phyloP scores from a whole-genome alignment of 2,888 invertebrate genomes.

The Rhingia rostrata region DNA sequence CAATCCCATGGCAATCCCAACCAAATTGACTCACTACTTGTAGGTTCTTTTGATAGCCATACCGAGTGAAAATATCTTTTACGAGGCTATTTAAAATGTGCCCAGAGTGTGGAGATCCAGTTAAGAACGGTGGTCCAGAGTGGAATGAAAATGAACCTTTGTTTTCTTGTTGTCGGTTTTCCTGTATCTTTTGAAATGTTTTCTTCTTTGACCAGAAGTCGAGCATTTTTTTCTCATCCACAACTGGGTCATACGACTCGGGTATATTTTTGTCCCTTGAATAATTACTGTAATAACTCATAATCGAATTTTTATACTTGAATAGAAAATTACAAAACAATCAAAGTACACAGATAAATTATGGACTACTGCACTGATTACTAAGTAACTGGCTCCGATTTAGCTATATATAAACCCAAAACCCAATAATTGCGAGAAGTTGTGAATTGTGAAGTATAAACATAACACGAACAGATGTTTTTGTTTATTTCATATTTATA shows the following conservation, averaged over 20 bases:
- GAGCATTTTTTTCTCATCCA: conserved; percentile 91
- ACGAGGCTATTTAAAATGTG: conserved; percentile 97
- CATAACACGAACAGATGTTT: too few relatives aligned
- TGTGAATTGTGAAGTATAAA: not conserved
- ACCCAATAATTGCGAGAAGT: not conserved
- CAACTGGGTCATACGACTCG: conserved; percentile 24
- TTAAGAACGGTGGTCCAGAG: conserved; percentile 98
- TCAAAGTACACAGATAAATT: not conserved
- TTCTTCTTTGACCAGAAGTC: conserved; percentile 93
- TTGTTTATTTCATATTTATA: not conserved
- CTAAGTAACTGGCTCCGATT: not conserved
- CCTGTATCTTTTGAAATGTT: conserved; percentile 92
- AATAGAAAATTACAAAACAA: not conserved
- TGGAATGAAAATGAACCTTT: conserved; percentile 91
- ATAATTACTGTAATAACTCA: conserved; percentile 19
- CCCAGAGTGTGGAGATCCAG: conserved; percentile 98
- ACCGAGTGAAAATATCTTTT: conserved; percentile 96
- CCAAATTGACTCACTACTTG: conserved; percentile 95
- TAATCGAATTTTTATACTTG: not conserved
- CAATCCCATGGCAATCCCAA: conserved; percentile 98
- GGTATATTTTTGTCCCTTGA: not conserved
- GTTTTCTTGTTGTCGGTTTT: conserved; percentile 84
- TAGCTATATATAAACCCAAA: not conserved
- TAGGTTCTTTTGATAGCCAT: conserved; percentile 94
- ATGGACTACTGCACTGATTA: conserved; percentile 3